Conservation (phyloP, 2,888 invertebrate species). For the Spodoptera exigua region DNA sequence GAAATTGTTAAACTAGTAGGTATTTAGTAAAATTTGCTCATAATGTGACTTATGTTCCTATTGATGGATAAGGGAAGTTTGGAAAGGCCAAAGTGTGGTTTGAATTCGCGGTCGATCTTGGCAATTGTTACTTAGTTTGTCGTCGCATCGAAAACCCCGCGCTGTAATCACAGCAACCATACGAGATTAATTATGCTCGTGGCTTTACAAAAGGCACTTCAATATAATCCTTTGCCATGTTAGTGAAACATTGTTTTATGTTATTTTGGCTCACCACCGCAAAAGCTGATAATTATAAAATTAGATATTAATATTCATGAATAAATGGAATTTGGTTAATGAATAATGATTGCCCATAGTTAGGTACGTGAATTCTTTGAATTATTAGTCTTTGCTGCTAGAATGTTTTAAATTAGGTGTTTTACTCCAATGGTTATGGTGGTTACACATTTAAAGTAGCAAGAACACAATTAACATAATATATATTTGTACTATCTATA, state of each 20-base stretch:
- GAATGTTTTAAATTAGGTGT: too few relatives aligned
- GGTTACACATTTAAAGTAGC: too few relatives aligned
- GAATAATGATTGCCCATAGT: too few relatives aligned
- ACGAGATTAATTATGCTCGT: background rate
- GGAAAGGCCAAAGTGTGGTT: background rate
- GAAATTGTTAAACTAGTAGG: constrained; percentile 20
- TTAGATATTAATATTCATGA: too few relatives aligned
- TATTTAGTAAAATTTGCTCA: constrained; percentile 14
- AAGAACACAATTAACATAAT: too few relatives aligned
- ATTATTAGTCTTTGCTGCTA: too few relatives aligned
- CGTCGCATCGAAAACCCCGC: background rate
- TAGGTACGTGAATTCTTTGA: too few relatives aligned
- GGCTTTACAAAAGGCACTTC: background rate
- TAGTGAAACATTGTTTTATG: background rate
- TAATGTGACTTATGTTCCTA: constrained; percentile 5
- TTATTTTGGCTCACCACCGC: background rate
- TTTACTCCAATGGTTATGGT: too few relatives aligned
- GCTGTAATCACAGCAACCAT: background rate
- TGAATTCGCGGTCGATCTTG: background rate
- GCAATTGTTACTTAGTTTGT: background rate
- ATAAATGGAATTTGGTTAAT: too few relatives aligned
- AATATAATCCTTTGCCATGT: background rate
- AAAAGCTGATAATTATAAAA: background rate
- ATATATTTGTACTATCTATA: too few relatives aligned
- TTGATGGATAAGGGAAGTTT: constrained; percentile 19